Percentiles rank a stretch among this genome's conserved stretches.
These are phyloP conservation scores for Neolamprologus hecqui DNA, from an alignment of 2,113 vertebrate genomes.

Conservation along the genomic window DNA sequence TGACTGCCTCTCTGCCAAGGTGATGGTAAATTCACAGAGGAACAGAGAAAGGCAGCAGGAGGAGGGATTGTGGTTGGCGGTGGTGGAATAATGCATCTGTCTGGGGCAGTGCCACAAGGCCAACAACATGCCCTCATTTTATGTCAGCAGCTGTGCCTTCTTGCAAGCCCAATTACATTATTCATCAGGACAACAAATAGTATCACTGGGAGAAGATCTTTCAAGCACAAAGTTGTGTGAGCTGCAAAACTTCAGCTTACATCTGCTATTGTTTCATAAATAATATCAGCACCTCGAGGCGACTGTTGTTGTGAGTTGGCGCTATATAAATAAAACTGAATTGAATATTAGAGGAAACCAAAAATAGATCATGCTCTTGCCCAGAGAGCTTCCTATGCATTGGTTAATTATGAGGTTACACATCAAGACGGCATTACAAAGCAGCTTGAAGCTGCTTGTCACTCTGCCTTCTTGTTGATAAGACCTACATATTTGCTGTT, in stretches of 20 bases:
- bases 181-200: conserved; percentile 11
- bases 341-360: neutral
- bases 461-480: neutral
- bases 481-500: neutral
- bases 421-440: conserved; percentile 10
- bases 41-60: neutral
- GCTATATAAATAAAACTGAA: neutral
- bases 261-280: conserved; percentile 42
- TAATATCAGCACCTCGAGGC: neutral
- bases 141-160: conserved; percentile 7
- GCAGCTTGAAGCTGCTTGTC: neutral
- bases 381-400: conserved; percentile 3
- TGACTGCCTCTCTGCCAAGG: conserved; percentile 8
- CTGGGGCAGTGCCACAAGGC: conserved; percentile 5
- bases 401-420: conserved; percentile 15
- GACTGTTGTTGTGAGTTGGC: neutral
- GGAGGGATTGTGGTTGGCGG: neutral
- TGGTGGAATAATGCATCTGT: neutral
- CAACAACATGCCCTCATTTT: conserved; percentile 10
- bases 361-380: conserved; percentile 46
- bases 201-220: neutral
- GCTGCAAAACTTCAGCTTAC: neutral
- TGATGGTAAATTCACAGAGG: conserved; percentile 3
- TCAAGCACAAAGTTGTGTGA: neutral
- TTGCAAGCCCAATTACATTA: conserved; percentile 16